phyloP scores from a whole-genome alignment of 2,113 vertebrate genomes.

The Calcarius ornatus region DNA sequence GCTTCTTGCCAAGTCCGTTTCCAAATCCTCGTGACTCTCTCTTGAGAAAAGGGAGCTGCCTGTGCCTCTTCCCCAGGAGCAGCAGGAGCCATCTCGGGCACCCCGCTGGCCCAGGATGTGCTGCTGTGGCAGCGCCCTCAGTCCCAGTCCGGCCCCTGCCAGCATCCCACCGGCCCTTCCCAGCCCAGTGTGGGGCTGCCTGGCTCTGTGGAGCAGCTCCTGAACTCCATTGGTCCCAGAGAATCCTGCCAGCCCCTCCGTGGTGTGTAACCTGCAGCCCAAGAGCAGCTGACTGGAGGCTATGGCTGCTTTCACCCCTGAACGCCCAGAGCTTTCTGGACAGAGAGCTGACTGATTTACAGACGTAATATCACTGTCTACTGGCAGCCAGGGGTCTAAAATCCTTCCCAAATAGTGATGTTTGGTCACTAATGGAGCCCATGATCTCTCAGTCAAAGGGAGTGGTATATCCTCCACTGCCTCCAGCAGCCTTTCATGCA shows the following conservation, averaged over 20 bases:
- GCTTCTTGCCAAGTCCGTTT: not conserved
- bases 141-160: not conserved
- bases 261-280: rapidly evolving
- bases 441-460: not conserved
- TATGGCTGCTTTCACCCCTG: not conserved
- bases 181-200: not conserved
- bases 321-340: not conserved
- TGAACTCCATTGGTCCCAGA: not conserved
- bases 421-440: not conserved
- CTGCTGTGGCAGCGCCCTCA: rapidly evolving
- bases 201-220: not conserved
- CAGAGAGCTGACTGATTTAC: not conserved
- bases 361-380: not conserved
- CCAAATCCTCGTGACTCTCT: not conserved
- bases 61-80: not conserved
- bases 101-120: not conserved
- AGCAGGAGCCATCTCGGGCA: not conserved
- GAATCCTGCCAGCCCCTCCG: rapidly evolving
- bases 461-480: not conserved
- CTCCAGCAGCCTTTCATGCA: not conserved
- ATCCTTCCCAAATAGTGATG: not conserved
- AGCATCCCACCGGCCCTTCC: not conserved
- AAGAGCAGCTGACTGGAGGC: not conserved
- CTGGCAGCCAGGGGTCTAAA: not conserved
- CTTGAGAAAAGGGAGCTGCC: rapidly evolving